Evolutionary conservation across 2,888 invertebrate genomes (phyloP).

Genomic region (Melolontha melolontha): DNA sequence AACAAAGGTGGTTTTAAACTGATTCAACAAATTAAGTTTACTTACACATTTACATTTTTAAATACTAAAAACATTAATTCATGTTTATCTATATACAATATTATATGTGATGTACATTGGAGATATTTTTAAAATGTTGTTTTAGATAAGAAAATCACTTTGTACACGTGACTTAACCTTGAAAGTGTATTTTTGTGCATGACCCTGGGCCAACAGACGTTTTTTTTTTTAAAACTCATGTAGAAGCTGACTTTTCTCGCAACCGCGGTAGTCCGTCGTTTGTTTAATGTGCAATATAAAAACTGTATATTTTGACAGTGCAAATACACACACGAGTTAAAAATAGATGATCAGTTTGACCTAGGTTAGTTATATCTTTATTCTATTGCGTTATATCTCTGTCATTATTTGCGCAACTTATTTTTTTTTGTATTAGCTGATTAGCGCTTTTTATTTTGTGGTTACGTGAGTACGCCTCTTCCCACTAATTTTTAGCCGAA

Average conservation of each 20-base stretch:
- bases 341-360: slow-evolving; percentile 43
- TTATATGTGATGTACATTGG: not conserved
- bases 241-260: not conserved
- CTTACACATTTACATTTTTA: not conserved
- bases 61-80: not conserved
- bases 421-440: slow-evolving; percentile 13
- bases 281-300: not conserved
- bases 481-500: too few species aligned
- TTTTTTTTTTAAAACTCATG: not conserved
- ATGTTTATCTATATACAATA: not conserved
- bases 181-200: slow-evolving; percentile 43
- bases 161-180: slow-evolving; percentile 45
- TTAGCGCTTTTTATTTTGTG: not conserved
- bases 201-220: slow-evolving; percentile 41
- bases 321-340: slow-evolving; percentile 33
- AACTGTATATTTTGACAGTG: slow-evolving; percentile 30
- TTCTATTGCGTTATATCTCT: slow-evolving; percentile 30
- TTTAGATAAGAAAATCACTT: slow-evolving; percentile 32
- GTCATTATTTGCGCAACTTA: slow-evolving; percentile 22
- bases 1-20: too few species aligned
- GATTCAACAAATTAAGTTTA: too few species aligned
- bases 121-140: slow-evolving; percentile 15
- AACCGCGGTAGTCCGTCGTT: not conserved
- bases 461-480: not conserved
- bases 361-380: slow-evolving; percentile 41